Evolutionary conservation across 2,113 vertebrate species (phyloP).

Genomic region (Notothenia rossii): DNA sequence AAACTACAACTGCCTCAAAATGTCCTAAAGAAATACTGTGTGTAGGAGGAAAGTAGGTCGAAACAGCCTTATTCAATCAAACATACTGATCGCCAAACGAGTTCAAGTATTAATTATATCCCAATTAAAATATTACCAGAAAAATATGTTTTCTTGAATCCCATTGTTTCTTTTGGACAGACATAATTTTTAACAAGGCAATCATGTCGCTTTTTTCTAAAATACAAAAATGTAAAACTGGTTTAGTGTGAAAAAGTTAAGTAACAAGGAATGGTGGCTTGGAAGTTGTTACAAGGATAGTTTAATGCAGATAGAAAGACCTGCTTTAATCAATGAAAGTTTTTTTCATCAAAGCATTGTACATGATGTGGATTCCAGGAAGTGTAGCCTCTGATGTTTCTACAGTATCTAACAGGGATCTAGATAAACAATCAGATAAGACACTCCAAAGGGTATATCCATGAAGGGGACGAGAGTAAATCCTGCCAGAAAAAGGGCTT

Average conservation of each 20-base stretch:
- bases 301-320: background rate
- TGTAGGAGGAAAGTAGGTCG: background rate
- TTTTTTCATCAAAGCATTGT: background rate
- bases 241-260: background rate
- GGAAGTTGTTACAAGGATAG: background rate
- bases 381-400: background rate
- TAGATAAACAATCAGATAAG: constrained; percentile 20
- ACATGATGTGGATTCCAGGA: background rate
- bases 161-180: background rate
- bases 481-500: constrained; percentile 78
- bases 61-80: background rate
- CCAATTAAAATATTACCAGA: background rate
- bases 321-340: background rate
- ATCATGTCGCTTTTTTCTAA: background rate
- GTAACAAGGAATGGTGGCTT: background rate
- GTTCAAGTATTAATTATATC: background rate
- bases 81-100: background rate
- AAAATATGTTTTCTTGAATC: background rate
- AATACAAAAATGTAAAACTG: background rate
- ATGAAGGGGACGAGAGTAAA: constrained; percentile 69
- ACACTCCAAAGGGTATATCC: constrained; percentile 77
- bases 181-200: background rate
- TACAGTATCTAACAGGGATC: background rate
- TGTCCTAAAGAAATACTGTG: background rate
- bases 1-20: background rate